Evolutionary conservation across 2,797 vertebrate genomes (phyloP), one percentile per base, ranked within the genome.

Genomic region (Mormyrops boulengeri): DNA sequence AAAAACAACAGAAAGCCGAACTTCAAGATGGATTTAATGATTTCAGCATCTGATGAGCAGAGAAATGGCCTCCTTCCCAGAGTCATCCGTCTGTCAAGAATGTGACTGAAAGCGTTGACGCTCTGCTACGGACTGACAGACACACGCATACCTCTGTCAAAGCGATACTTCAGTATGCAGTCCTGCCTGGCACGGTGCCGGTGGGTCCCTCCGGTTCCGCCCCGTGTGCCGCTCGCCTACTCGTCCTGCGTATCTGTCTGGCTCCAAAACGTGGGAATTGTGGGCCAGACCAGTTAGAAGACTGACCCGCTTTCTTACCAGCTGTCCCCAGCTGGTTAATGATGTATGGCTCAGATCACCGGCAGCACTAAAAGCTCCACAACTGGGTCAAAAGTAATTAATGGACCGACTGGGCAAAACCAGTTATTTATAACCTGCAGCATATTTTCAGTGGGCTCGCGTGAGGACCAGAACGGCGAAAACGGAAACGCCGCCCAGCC

Each of bases 311-410:
- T 89, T 89, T 44, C 47, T 30, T 41, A 41, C 30, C 60, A 53
- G 44, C 82, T 14, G 22, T 89, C 89, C 89, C 60, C 52, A 50
- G 82, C 47, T 52, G n/a, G 44, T 73, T 87, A 52, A 60, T 89
- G 84, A 89, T 89, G 89, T 87, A 89, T 86, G 84, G 60, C 60
- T 52, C 49, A 26, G 89, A 69, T 22, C 60, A 41, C 30, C 41
- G 49, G 55, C 66, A 2, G 34, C 17, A 7, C 60, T 17, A 26
- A 77, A 73, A 49, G 17, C 41, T 87, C 49, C 49, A 86, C 41
- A 89, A 77, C 84, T 89, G 84, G 89, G 89, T 52, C 89, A 87
- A 89, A 89, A 66, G 89, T 87, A 89, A 77, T 87, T 73, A 44
- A 73, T 87, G 82, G 57, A n/a, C 57, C 53, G 34, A 85, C 80